Evolutionary conservation across 2,113 vertebrate genomes (phyloP).

Genomic region (Donacobius atricapilla): DNA sequence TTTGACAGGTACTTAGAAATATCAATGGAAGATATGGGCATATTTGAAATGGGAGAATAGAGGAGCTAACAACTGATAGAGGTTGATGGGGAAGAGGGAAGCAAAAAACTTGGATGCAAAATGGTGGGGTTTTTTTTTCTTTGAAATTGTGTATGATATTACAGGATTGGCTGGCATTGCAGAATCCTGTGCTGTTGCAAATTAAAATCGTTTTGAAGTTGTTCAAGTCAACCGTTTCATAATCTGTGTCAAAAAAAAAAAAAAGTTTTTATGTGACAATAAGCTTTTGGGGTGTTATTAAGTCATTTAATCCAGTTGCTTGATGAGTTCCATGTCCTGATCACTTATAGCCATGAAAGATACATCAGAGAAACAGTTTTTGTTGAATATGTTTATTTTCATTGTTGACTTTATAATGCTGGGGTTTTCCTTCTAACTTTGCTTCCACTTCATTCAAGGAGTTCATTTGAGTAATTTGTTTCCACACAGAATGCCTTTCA

Average conservation of each 20-base stretch:
- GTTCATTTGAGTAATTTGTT: not conserved
- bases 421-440: not conserved
- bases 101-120: not conserved
- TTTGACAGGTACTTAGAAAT: constrained; percentile 10
- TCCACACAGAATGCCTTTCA: not conserved
- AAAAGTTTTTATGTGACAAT: constrained; percentile 22
- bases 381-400: not conserved
- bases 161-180: not conserved
- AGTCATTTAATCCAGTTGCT: constrained; percentile 24
- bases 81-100: not conserved
- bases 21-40: not conserved
- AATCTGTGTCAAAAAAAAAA: not conserved
- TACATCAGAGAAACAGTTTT: not conserved
- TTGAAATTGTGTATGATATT: not conserved
- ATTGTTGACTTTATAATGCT: not conserved
- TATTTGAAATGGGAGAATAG: not conserved
- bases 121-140: not conserved
- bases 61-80: not conserved
- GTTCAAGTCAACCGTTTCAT: not conserved
- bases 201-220: constrained; percentile 14
- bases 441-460: not conserved
- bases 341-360: not conserved
- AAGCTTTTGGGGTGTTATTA: not conserved
- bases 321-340: not conserved
- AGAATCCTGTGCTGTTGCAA: constrained; percentile 8